Evolutionary conservation across 2,113 vertebrate species (phyloP), one percentile per base, ranked within the genome.

Genomic region (Stigmatopora argus): DNA sequence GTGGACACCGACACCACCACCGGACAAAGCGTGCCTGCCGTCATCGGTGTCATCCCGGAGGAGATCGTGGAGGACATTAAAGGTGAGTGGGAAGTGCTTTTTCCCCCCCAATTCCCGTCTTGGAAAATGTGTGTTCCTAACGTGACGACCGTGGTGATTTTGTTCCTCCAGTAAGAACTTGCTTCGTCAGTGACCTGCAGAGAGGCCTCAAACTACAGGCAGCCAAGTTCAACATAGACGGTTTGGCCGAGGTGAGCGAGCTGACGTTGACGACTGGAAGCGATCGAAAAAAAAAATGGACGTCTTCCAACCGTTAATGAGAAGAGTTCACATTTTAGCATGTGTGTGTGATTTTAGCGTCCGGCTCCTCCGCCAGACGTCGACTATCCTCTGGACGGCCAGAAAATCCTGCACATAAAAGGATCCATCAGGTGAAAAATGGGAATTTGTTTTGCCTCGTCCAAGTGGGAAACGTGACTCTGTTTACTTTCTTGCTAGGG

Each of bases 1-100:
- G 95, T 97, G 75, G 94, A 98, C 70, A 94, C 94, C 5, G 90
- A 95, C 69, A 82, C 91, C 52, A 90, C 87, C 78, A 92, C 94
- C 61, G 94, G 92, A 55, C 94, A 97, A 38, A 95, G 89, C 63
- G 88, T 97, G 69, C 92, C 95, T 0, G 91, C 93, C 0, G 93
- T 90, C 51, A 93, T 96, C 77, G 93, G 97, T 59, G 92, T 91
- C 23, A 87, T 99, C 70, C 91, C 94, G 75, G 96, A 99, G 86
- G 93, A 96, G 26, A 83, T 94, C n/a, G 91, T 98, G 66, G 97
- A 99, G 73, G 97, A 99, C 68, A 95, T 98, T 77, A 99, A 98
- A 89, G 97, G 97, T 98, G 85, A 76, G 80, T 72, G 66, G 26
- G 15, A 44, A 44, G 5, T n/a, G n/a, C n/a, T n/a, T n/a, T n/a